Base-by-base conservation (phyloP, 2,888 invertebrate species). In the Patella ulyssiponensis region DNA sequence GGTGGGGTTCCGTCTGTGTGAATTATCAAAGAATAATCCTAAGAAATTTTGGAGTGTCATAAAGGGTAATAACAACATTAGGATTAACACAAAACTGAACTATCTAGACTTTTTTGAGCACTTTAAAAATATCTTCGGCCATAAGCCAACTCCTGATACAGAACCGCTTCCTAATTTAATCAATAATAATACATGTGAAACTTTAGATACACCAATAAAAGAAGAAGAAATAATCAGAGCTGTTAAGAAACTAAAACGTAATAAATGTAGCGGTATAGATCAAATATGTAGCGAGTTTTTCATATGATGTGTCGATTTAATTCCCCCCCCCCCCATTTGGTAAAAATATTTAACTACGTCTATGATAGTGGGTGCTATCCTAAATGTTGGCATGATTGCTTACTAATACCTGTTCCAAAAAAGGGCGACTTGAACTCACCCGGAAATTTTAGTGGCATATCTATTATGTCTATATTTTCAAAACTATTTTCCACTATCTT, bases 391-490 rank as follows among this genome's bases (percentile, higher is more conserved):
- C 64, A n/a, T n/a, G 64, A 64, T 23, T 64, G 64, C 11, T 23
- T 64, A 7, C 64, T 64, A 2, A 23, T 64, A 64, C 64, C 64
- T 7, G 64, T 64, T 64, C 64, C 64, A 12, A 64, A 64, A 64
- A 64, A 64, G 64, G 64, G 64, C 9, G 23, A 64, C n/a, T 14
- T 64, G 64, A 64, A 64, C 23, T 20, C 23, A n/a, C n/a, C n/a
- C n/a, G 58, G 20, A n/a, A 64, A 64, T 20, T 64, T 20, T 64
- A 64, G 58, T n/a, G 64, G 64, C 23, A 64, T 64, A 7, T 64
- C 20, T 64, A 64, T 64, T n/a, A 64, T 64, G 64, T 64, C 64
- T 12, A 64, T 64, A 9, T 64, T 64, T n/a, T 64, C 64, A 20
- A 64, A n/a, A 64, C 23, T 64, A n/a, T 64, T 64, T n/a, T 64